Evolutionary conservation across 2,113 vertebrate genomes (phyloP).

Genomic region (Cyprinodon tularosa): DNA sequence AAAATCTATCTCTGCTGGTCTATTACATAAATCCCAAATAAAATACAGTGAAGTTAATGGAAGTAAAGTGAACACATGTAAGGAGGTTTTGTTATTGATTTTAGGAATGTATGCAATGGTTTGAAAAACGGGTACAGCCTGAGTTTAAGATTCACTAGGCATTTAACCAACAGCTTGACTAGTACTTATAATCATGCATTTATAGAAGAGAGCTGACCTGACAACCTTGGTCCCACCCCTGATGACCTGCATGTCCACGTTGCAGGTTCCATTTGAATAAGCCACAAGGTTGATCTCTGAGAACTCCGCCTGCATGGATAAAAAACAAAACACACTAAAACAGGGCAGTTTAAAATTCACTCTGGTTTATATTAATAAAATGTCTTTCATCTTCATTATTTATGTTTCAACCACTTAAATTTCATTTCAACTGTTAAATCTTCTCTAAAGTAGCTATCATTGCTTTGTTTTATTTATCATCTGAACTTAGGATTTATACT

Average conservation of each 20-base stretch:
- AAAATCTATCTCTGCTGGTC: not conserved
- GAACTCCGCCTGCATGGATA: conserved; percentile 88
- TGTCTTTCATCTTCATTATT: not conserved
- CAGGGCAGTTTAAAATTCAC: not conserved
- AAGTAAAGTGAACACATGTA: not conserved
- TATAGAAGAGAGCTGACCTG: conserved; percentile 80
- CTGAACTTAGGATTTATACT: not conserved
- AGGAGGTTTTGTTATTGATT: not conserved
- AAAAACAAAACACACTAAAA: conserved; percentile 10
- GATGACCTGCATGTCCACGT: conserved; percentile 91
- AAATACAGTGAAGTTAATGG: not conserved
- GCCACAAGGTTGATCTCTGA: conserved; percentile 95
- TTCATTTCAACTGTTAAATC: not conserved
- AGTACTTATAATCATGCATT: not conserved
- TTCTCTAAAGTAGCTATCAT: not conserved
- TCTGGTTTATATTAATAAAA: not conserved
- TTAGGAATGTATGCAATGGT: too few species aligned
- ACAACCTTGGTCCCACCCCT: conserved; percentile 90
- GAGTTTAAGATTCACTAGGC: not conserved
- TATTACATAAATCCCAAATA: not conserved
- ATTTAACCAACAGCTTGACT: not conserved
- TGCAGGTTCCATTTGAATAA: conserved; percentile 91
- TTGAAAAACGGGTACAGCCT: not conserved
- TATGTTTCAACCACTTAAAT: not conserved
- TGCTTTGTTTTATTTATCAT: not conserved